phyloP scores from a whole-genome alignment of 1,140 invertebrate genomes.

The Pemphigus obesinymphae region DNA sequence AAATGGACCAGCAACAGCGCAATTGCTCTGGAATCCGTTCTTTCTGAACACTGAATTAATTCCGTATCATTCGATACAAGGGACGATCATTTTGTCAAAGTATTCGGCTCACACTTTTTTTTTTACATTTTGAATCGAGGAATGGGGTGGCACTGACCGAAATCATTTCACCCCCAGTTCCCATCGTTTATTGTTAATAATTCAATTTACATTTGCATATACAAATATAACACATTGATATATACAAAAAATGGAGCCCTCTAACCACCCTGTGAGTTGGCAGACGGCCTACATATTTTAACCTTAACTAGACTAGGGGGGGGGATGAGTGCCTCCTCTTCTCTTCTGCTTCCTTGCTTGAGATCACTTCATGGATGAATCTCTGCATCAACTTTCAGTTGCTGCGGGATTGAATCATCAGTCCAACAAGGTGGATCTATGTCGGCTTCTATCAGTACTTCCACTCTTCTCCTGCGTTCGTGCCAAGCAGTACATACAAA shows the following conservation, averaged over 20 bases:
- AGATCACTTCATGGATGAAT: not conserved
- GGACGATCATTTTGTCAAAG: not conserved
- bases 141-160: too few species aligned
- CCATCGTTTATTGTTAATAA: not conserved
- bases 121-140: too few species aligned
- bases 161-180: not conserved
- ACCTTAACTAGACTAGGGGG: too few species aligned
- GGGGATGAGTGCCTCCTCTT: not conserved
- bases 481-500: not conserved
- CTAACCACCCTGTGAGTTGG: too few species aligned
- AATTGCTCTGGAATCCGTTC: too few species aligned
- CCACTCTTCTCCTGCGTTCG: not conserved
- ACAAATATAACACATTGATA: too few species aligned
- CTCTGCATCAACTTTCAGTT: too few species aligned
- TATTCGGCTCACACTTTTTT: too few species aligned
- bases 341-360: not conserved
- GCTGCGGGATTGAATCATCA: too few species aligned
- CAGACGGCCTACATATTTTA: not conserved
- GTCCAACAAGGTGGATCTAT: not conserved
- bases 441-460: accelerated
- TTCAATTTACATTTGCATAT: not conserved
- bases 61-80: not conserved
- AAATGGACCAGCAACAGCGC: not conserved
- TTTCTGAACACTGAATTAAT: too few species aligned
- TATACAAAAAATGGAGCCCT: not conserved